Evolutionary conservation across 2,797 vertebrate species (phyloP), one percentile per base, ranked within the genome.

Genomic region (Anguilla obscura): DNA sequence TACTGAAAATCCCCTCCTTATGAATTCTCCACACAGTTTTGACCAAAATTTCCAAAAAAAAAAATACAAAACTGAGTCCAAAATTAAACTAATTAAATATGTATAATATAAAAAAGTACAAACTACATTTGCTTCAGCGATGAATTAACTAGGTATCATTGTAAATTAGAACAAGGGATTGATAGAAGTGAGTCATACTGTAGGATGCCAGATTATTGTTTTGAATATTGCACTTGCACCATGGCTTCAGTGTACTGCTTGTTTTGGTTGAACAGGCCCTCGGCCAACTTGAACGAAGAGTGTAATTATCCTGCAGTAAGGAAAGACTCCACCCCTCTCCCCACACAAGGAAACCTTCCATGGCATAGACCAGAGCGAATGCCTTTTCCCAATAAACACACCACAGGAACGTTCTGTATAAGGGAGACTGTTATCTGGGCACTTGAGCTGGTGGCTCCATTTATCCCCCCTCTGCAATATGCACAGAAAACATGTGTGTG

Each of bases 281-380:
- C 16, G 33, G 84, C 54, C 3, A 12, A 58, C 21, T 18, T 86
- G 60, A 86, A 48, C 3, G 36, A 24, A 45, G 36, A 12, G 58
- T 66, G 36, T 45, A 86, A 48, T 86, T 63, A 63, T 27, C 33
- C 56, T 56, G 58, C 58, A 21, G 36, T 66, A 66, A 86, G 33
- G 18, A 86, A 30, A 50, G n/a, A 50, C 80, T 84, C 80, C 45
- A 84, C 50, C 54, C 84, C 16, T 56, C 83, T 54, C 18, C 30
- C 84, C 54, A 6, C 54, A 84, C 7, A 50, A 84, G 82, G 27
- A 84, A 27, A 27, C 45, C 52, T 30, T 50, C 82, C 48, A 84
- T 52, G 45, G 24, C 40, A 83, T 30, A 14, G 83, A 84, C 6
- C 48, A 84, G 48, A 84, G 82, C 27, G 12, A 56, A 8, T 27